A percentile compares a stretch with the other conserved stretches of the same genome.
Conservation (phyloP, 2,888 invertebrate species). For the Calephelis perditalis region DNA sequence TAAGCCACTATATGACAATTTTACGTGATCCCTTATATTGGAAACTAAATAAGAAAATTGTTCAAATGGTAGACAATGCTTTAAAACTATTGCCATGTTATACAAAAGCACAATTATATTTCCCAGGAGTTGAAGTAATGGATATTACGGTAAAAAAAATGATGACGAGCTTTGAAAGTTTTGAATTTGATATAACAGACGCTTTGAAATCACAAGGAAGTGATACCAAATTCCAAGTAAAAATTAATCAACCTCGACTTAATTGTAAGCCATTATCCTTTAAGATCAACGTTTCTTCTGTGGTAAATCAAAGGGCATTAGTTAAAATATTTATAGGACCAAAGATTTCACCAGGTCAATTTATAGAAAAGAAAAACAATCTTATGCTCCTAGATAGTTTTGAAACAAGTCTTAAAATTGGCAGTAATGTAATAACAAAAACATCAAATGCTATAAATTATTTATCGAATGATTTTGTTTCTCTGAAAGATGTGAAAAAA, state of each 20-base stretch:
- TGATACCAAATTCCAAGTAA: conserved; percentile 55
- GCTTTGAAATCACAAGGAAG: conserved; percentile 58
- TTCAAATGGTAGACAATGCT: conserved; percentile 75
- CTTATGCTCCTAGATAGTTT: conserved; percentile 80
- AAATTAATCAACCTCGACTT: conserved; percentile 79
- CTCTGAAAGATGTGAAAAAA: conserved; percentile 78
- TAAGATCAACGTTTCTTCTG: conserved; percentile 79
- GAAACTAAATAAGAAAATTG: conserved; percentile 80
- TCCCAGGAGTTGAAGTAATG: conserved; percentile 80
- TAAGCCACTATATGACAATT: conserved; percentile 77
- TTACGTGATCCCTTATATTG: conserved; percentile 85
- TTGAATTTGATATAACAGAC: conserved; percentile 81
- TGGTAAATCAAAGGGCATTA: conserved; percentile 76
- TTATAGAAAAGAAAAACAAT: conserved; percentile 68
- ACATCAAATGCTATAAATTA: conserved; percentile 79
- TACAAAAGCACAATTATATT: conserved; percentile 75
- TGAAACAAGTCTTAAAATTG: conserved; percentile 77
- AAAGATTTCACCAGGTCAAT: conserved; percentile 79
- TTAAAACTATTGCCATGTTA: conserved; percentile 77
- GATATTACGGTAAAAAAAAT: conserved; percentile 81
- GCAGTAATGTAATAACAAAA: conserved; percentile 81
- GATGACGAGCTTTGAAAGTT: conserved; percentile 81
- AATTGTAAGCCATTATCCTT: conserved; percentile 85
- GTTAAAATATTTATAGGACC: conserved; percentile 85
- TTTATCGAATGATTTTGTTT: conserved; percentile 78